phyloP scores from a whole-genome alignment of 1,140 invertebrate genomes.

The Batillaria attramentaria region DNA sequence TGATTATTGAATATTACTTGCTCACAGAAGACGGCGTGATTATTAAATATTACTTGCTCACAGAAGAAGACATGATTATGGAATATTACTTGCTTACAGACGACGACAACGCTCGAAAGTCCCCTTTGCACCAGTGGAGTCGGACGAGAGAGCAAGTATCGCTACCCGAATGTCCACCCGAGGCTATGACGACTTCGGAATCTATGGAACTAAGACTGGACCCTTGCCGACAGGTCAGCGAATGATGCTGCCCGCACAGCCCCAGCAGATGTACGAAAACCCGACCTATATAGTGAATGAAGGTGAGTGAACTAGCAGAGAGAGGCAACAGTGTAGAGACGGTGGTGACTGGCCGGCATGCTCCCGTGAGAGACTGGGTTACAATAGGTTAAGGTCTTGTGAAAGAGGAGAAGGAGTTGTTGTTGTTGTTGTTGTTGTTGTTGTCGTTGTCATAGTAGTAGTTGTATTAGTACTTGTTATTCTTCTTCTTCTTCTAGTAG shows the following conservation, averaged over 20 bases:
- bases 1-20: too few species aligned
- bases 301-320: neutral
- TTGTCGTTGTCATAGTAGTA: neutral
- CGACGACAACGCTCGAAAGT: constrained; percentile 24
- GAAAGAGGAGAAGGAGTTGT: constrained; percentile 20
- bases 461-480: neutral
- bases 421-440: neutral
- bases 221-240: neutral
- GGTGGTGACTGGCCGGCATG: too few species aligned
- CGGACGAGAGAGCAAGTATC: constrained; percentile 26
- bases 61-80: too few species aligned
- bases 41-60: too few species aligned
- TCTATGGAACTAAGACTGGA: constrained; percentile 7
- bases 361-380: too few species aligned
- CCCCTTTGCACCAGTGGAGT: constrained; percentile 12
- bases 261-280: constrained; percentile 25
- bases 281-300: constrained; percentile 1
- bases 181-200: constrained; percentile 23
- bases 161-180: constrained; percentile 27
- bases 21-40: too few species aligned
- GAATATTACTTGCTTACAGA: too few species aligned
- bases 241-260: constrained; percentile 27
- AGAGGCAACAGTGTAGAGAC: constrained; percentile 28
- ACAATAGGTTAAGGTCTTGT: too few species aligned
- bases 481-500: neutral